Base-by-base conservation (phyloP, 2,888 invertebrate species). In the Aleiodes alternator region DNA sequence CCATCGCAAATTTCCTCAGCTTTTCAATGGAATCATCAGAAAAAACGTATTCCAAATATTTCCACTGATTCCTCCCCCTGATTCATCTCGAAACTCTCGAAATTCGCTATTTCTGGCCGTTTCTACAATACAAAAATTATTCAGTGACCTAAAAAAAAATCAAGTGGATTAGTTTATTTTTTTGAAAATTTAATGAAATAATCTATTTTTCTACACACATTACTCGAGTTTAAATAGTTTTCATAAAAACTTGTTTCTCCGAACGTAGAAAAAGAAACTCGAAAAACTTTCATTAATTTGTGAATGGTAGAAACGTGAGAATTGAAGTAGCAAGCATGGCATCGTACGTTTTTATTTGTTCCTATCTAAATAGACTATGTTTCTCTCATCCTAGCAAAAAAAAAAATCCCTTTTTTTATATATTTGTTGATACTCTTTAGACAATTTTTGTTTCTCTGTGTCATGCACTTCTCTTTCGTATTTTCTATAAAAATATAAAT, bases 381-480 rank as follows among this genome's bases (percentile, higher is more conserved):
- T 71, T 34, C 16, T 48, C 53, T 23, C 23, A 31, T 72, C 69
- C 50, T 68, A 31, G 68, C 23, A 43, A 23, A 43, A 34, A 43
- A 34, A 9, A 16, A 57, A 3, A 50, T 43, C n/a, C 16, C 56
- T 71, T 57, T 53, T 69, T 53, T 55, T 69, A 50, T 74, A 61
- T 69, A 43, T 69, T 72, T 72, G 38, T 66, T 48, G 72, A 48
- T 73, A 75, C 73, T 23, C 23, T 11, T 11, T 72, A 68, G 53
- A 31, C 48, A 38, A 29, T 70, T 69, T 59, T 14, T 61, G 68
- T 78, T 72, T 74, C 72, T 53, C 66, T 53, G 38, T 69, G 74
- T 31, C 69, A 53, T 23, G 12, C 4, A 71, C 59, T 55, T 74
- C 38, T 74, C 69, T 48, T 73, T 64, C 64, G 29, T 29, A 34